Base-by-base conservation (phyloP, 2,888 invertebrate species). In the Lithophane ornitopus region DNA sequence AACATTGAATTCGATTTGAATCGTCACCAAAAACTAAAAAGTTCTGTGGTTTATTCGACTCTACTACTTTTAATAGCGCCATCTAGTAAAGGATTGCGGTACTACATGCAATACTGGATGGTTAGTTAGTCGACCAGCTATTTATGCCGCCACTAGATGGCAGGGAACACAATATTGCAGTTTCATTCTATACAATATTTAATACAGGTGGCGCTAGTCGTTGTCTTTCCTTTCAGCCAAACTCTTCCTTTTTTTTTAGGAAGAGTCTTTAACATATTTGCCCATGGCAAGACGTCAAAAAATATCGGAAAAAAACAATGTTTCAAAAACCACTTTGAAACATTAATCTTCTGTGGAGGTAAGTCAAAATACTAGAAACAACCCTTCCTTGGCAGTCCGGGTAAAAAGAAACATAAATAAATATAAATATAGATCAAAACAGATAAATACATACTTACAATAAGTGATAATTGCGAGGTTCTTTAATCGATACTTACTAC, bases 121-220 rank as follows among this genome's bases (percentile, higher is more conserved):
- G 9, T 16, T 26, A 7, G 14, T 22, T 1, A 22, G 19, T 7
- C 1, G 8, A 4, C 1, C 1, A 22, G 1, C 14, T 46, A 46
- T 54, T 16, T 0, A 0, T 58, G 0, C 4, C 9, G 19, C 8
- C 61, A 66, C 63, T 12, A 85, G 85, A 77, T 63, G 82, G 76
- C 81, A 70, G 58, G 9, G 2, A 44, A n/a, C 6, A 22, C 22
- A 70, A 70, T 7, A 34, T 11, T n/a, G 0, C 22, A 46, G 62
- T 63, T 74, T 54, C 8, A 14, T 16, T 16, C 0, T 1, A 34
- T 0, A 2, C 16, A 66, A 49, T 12, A 14, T 46, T 4, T 12
- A 3, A 26, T 11, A 67, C 14, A 87, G 86, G 80, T 87, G 86
- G 70, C 76, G 73, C 58, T 74, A 85, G n/a, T 34, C 0, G 62